Conservation (phyloP, 2,888 invertebrate genomes). For the Eilema griseolum region DNA sequence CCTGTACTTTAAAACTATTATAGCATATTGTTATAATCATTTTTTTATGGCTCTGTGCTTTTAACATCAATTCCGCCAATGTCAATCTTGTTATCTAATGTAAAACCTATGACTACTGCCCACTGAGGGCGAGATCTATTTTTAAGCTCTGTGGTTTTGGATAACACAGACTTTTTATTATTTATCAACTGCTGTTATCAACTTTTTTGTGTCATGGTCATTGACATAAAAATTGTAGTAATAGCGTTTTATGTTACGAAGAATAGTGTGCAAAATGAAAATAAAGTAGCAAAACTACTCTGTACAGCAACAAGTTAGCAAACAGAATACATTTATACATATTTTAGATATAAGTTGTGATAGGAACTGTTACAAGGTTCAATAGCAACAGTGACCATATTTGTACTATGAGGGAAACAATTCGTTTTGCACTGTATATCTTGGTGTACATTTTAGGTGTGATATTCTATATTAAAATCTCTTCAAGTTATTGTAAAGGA, state of each 20-base stretch:
- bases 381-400: not conserved
- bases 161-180: too few species aligned
- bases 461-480: not conserved
- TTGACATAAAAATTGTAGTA: not conserved
- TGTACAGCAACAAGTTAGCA: not conserved
- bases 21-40: too few species aligned
- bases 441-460: conserved; percentile 4
- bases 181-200: too few species aligned
- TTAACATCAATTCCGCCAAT: too few species aligned
- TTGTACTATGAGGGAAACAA: not conserved
- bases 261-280: not conserved
- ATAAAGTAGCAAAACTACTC: not conserved
- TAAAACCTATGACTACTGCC: too few species aligned
- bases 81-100: too few species aligned
- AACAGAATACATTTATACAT: not conserved
- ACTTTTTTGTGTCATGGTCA: not conserved
- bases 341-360: conserved; percentile 1
- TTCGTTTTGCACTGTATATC: not conserved
- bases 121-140: too few species aligned
- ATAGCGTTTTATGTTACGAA: not conserved
- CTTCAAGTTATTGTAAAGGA: not conserved
- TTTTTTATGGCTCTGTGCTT: too few species aligned
- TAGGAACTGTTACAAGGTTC: not conserved
- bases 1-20: too few species aligned
- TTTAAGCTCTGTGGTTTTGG: too few species aligned